Base-by-base conservation (phyloP, 2,113 vertebrate species). In the Hucho hucho region DNA sequence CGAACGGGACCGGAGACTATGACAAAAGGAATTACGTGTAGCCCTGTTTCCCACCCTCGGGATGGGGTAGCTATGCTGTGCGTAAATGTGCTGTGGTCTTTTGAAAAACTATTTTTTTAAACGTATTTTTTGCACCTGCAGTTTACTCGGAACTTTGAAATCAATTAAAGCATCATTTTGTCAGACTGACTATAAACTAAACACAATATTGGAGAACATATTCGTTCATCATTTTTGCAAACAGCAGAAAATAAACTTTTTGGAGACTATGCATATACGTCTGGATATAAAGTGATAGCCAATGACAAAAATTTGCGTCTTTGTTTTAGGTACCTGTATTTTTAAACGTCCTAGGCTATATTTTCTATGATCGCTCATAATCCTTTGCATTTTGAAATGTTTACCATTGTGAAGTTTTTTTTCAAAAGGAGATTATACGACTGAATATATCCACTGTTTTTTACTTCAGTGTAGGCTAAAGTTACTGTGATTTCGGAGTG, bases 21-120 rank as follows among this genome's bases (percentile, higher is more conserved):
- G 97, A 98, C 89, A 99, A 98, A 91, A 94, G 97, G 92, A 98
- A 99, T 92, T 99, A 98, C 75, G 97, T 99, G 66, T 98, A 95
- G 94, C 73, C 20, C 1, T 29, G 47, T 3, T 13, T 3, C 47
- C 73, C 25, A 37, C 3, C 67, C 28, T 32, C 26, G 16, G 3
- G 20, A 28, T 24, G 25, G 26, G 65, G 26, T 64, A 72, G 70
- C 37, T 3, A 59, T 73, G 75, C 37, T 74, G 75, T 66, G 84
- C 83, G 83, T 85, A 83, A 88, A 69, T 80, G 67, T 74, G 79
- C 59, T 76, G 72, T 79, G 67, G 74, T 75, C 82, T 87, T 84
- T 46, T 70, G 32, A 43, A 76, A 22, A 56, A 49, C 53, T 63
- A 29, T 68, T 74, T 43, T 43, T 49, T 24, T 29, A 46, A 58